Percentiles rank a stretch among this genome's conserved stretches.
Evolutionary conservation across 2,113 vertebrate genomes (phyloP).

Genomic region (Seriola dumerili): DNA sequence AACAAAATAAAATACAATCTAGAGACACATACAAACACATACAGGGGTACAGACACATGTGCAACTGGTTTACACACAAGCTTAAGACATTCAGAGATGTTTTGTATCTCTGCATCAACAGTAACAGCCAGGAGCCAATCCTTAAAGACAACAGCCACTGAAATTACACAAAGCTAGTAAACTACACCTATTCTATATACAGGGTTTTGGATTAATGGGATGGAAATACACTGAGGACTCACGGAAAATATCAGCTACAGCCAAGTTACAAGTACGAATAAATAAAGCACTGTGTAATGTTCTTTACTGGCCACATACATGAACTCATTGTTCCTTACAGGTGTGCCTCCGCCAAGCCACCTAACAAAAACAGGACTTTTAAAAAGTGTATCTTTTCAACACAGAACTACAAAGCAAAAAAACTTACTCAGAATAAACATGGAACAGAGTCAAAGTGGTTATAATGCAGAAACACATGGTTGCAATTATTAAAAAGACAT

Average conservation of each 20-base stretch:
- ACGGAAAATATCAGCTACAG: conserved; percentile 44
- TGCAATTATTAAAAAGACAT: neutral
- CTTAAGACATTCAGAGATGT: conserved; percentile 51
- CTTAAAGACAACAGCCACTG: conserved; percentile 22
- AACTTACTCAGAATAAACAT: neutral
- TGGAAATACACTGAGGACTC: conserved; percentile 22
- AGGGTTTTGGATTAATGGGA: conserved; percentile 44
- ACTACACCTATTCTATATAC: conserved; percentile 9
- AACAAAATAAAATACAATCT: neutral
- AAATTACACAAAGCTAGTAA: conserved; percentile 14
- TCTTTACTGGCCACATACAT: conserved; percentile 88
- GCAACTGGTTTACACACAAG: conserved; percentile 24
- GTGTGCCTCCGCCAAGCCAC: conserved; percentile 92
- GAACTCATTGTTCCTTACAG: conserved; percentile 90
- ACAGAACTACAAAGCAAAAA: neutral
- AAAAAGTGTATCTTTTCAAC: conserved; percentile 51
- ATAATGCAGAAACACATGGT: neutral
- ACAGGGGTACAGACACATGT: conserved; percentile 39
- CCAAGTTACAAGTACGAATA: conserved; percentile 25
- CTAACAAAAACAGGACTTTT: conserved; percentile 87
- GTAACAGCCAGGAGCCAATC: conserved; percentile 7
- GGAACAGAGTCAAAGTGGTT: neutral
- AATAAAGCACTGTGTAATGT: conserved; percentile 13
- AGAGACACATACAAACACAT: neutral
- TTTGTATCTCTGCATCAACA: neutral